Evolutionary conservation across 2,113 vertebrate species (phyloP).

Genomic region (Lucifuga dentata): DNA sequence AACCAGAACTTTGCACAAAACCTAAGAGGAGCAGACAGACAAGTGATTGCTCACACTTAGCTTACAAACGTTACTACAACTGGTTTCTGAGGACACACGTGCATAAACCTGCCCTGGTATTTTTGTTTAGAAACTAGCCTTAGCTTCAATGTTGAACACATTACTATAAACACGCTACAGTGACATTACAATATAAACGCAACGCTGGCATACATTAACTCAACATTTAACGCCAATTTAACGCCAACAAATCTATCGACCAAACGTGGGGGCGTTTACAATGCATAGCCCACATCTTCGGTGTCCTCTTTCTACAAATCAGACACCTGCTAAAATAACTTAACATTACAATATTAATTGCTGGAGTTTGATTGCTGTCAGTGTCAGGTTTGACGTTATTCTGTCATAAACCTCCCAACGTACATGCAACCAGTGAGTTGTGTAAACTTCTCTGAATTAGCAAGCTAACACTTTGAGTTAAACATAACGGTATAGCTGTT

Average conservation of each 20-base stretch:
- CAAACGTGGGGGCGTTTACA: slow-evolving; percentile 41
- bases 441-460: slow-evolving; percentile 17
- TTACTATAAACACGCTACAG: background rate
- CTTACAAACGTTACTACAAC: background rate
- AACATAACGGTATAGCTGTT: background rate
- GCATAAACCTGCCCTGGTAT: background rate
- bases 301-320: too few relatives aligned
- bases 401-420: slow-evolving; percentile 2
- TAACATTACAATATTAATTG: background rate
- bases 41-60: too few relatives aligned
- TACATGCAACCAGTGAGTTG: background rate
- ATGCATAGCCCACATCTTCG: too few relatives aligned
- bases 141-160: background rate
- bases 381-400: background rate
- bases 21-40: background rate
- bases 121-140: background rate
- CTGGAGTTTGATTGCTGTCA: background rate
- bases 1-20: slow-evolving; percentile 57
- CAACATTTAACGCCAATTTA: fast-evolving
- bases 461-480: background rate
- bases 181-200: too few relatives aligned
- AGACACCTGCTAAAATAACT: background rate
- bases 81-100: background rate
- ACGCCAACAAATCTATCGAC: background rate
- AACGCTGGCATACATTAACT: too few relatives aligned